A percentile compares a stretch with the other conserved stretches of the same genome.
phyloP scores from a whole-genome alignment of 2,888 invertebrate species.

The Dynastes tityus region DNA sequence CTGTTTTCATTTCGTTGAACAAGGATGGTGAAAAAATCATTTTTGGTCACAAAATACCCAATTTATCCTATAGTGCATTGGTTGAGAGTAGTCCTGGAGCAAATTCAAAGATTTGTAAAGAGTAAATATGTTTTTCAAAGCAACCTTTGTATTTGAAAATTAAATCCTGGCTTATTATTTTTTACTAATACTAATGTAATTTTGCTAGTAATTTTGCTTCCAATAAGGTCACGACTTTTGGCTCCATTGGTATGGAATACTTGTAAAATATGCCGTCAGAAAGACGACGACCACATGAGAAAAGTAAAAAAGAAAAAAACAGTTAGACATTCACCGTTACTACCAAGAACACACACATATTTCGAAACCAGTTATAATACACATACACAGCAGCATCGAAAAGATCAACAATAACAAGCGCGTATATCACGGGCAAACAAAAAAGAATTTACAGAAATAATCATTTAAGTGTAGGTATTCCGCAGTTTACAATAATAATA shows the following conservation, averaged over 20 bases:
- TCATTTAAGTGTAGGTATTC: constrained; percentile 9
- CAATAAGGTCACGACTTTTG: constrained; percentile 14
- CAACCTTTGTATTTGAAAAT: too few relatives aligned
- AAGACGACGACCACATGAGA: constrained; percentile 2
- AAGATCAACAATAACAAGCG: constrained; percentile 23
- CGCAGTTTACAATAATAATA: constrained; percentile 32
- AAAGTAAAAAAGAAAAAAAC: constrained; percentile 24
- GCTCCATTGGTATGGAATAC: not conserved
- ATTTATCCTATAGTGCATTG: too few relatives aligned
- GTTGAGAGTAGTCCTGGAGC: too few relatives aligned
- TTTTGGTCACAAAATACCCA: too few relatives aligned
- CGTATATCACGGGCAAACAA: constrained; percentile 17
- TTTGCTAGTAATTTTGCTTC: not conserved
- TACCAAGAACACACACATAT: constrained; percentile 20
- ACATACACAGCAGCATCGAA: constrained; percentile 1
- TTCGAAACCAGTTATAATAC: constrained; percentile 34
- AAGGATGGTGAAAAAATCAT: too few relatives aligned
- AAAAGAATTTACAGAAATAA: constrained; percentile 20
- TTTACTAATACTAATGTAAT: not conserved
- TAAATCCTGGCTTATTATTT: too few relatives aligned
- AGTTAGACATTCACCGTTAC: constrained; percentile 25
- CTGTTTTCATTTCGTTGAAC: too few relatives aligned
- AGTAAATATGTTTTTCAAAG: too few relatives aligned
- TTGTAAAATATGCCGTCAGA: not conserved
- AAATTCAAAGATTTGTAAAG: too few relatives aligned